phyloP scores from a whole-genome alignment of 1,140 invertebrate genomes.

The Drosophila asahinai region DNA sequence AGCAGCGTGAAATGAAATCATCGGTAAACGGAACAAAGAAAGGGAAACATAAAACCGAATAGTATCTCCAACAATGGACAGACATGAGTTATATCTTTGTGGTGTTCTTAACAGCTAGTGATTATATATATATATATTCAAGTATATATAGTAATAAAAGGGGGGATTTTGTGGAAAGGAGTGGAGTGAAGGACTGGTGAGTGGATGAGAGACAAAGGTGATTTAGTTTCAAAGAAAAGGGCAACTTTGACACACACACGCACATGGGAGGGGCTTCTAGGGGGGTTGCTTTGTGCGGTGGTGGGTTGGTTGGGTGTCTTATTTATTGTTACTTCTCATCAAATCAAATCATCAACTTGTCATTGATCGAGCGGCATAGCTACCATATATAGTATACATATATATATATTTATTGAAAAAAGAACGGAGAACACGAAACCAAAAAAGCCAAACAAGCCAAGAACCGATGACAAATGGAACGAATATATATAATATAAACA shows the following conservation, averaged over 20 bases:
- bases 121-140: slow-evolving; percentile 39
- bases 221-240: slow-evolving; percentile 12
- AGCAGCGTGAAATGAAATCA: slow-evolving; percentile 85
- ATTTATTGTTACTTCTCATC: neutral
- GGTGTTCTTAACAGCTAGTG: slow-evolving; percentile 65
- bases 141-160: slow-evolving; percentile 20
- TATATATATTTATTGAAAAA: slow-evolving; percentile 25
- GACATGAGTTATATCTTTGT: slow-evolving; percentile 58
- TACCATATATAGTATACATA: slow-evolving; percentile 25
- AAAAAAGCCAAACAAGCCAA: slow-evolving; percentile 48
- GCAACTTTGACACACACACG: slow-evolving; percentile 30
- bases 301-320: slow-evolving; percentile 31
- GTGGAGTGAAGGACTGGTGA: slow-evolving; percentile 2
- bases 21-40: slow-evolving; percentile 81
- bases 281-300: slow-evolving; percentile 22
- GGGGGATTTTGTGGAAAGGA: neutral
- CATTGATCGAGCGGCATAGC: slow-evolving; percentile 31
- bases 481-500: slow-evolving; percentile 8
- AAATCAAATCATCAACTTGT: slow-evolving; percentile 7
- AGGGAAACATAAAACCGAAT: slow-evolving; percentile 78
- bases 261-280: slow-evolving; percentile 27
- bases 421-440: slow-evolving; percentile 31
- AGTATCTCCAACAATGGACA: slow-evolving; percentile 74
- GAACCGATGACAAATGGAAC: slow-evolving; percentile 31
- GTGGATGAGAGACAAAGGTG: slow-evolving; percentile 13